Base-by-base conservation (phyloP, 2,113 vertebrate species). In the Phaethon lepturus region DNA sequence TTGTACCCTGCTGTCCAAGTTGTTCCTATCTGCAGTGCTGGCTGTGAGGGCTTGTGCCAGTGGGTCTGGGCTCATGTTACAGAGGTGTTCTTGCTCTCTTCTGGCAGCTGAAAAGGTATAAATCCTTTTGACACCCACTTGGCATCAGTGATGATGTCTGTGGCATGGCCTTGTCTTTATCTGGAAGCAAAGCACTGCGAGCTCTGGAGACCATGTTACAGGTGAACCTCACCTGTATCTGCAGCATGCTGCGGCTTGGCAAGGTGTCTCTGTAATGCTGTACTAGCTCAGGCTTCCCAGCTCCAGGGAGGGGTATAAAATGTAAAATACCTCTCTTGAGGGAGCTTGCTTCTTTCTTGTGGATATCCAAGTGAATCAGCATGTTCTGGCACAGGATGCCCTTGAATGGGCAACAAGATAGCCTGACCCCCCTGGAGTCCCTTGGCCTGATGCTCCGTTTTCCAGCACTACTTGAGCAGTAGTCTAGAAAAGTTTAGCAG, bases 351-450 rank as follows among this genome's bases (percentile, higher is more conserved):
- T 35, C 9, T 12, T 47, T 52, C 33, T 6, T 20, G 8, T 10
- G 35, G 17, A 10, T 14, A 6, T 29, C 62, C 52, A 13, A 9
- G 13, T 23, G 11, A 52, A 6, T 7, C 11, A 3, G 17, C 1
- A 0, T 26, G 31, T 19, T 67, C 31, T 50, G 17, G 13, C 28
- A 38, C 18, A 58, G 53, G 25, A 13, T 0, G 1, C n/a, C 9
- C 31, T 40, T 19, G 28, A 49, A 62, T 35, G 25, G 20, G 17
- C 40, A n/a, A 0, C 13, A n/a, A 25, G 13, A 5, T 13, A 50
- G 25, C 33, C 29, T 73, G 35, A 11, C 3, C 14, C 3, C 6
- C 3, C 18, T 0, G 0, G 6, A 29, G 16, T 18, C 9, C 31
- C 12, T 60, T 22, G 40, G 23, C 40, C 35, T 60, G 35, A 5